Base-by-base conservation (phyloP, 2,888 invertebrate genomes). In the Ophion ventricosus region DNA sequence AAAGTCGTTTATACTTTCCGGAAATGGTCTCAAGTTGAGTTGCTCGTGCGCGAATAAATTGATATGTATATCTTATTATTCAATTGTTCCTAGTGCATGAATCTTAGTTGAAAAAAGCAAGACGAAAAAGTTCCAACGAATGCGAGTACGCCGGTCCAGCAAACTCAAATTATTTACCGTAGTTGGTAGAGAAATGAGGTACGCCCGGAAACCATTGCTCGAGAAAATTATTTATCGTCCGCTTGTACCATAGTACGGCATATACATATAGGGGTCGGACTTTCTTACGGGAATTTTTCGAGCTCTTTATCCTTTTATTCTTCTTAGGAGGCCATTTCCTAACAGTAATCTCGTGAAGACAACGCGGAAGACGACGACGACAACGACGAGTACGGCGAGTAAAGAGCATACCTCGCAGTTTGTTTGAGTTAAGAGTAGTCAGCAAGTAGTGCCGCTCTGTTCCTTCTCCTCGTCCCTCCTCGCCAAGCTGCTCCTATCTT, bases 391-490 rank as follows among this genome's bases (percentile, higher is more conserved):
- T 54, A 61, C 43, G 72, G 72, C 64, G 70, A 69, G 66, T 25
- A 61, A 29, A 69, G 78, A 49, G 64, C 72, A 76, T 80, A 59
- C 76, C 75, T 82, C 78, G 88, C 89, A 89, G 91, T 92, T 92
- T 90, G 90, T 92, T 91, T 90, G 85, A 88, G 88, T 91, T 92
- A 91, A 88, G 90, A 90, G 89, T 87, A 88, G 88, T 80, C 83
- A 66, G 79, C 79, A 8, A 83, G 79, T 79, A 70, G 75, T 43
- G 49, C 40, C 25, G 59, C 61, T 23, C 40, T 35, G 56, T 56
- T 40, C 23, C 63, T 20, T 17, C 57, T 17, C 57, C 20, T 64
- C n/a, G 75, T 72, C 23, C 49, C 74, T 73, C 57, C 66, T 35
- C 56, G 11, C 74, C 43, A 35, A 17, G 49, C 77, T 66, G 49